A percentile compares a stretch with the other conserved stretches of the same genome.
phyloP scores from a whole-genome alignment of 2,797 vertebrate genomes.

The Rhinella marina region DNA sequence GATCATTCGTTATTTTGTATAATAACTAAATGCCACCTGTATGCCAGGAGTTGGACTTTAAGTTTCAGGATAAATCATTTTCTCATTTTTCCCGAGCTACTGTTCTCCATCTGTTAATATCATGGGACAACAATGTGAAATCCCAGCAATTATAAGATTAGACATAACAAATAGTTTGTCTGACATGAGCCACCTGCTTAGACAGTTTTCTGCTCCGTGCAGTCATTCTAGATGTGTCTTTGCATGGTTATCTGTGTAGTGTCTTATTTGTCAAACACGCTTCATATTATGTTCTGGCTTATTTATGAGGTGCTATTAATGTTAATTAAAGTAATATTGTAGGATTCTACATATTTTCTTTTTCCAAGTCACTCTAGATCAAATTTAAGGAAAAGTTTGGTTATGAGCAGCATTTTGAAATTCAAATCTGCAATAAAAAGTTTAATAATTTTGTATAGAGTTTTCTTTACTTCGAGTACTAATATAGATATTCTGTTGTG shows the following conservation, averaged over 20 bases:
- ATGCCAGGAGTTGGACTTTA: no score
- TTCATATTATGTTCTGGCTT: neutral
- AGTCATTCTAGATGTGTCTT: neutral
- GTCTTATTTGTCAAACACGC: neutral
- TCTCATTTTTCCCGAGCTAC: slow-evolving; percentile 19
- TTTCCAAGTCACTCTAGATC: neutral
- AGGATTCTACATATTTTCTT: neutral
- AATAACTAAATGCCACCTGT: no score
- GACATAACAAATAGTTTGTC: slow-evolving; percentile 19
- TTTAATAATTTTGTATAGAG: neutral
- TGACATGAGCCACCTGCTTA: slow-evolving; percentile 22
- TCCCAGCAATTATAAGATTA: slow-evolving; percentile 36
- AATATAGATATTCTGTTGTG: neutral
- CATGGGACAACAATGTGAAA: slow-evolving; percentile 7
- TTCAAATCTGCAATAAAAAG: neutral
- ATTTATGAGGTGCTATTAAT: neutral
- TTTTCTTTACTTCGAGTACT: neutral
- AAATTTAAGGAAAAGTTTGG: neutral
- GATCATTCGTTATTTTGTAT: no score
- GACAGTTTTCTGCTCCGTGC: neutral
- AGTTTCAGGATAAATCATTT: neutral
- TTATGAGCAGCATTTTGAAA: neutral
- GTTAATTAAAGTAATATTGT: neutral
- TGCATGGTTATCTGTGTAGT: neutral
- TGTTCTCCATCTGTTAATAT: slow-evolving; percentile 36